Evolutionary conservation across 2,888 invertebrate genomes (phyloP), one percentile per base, ranked within the genome.

Genomic region (Mythimna ferrago): DNA sequence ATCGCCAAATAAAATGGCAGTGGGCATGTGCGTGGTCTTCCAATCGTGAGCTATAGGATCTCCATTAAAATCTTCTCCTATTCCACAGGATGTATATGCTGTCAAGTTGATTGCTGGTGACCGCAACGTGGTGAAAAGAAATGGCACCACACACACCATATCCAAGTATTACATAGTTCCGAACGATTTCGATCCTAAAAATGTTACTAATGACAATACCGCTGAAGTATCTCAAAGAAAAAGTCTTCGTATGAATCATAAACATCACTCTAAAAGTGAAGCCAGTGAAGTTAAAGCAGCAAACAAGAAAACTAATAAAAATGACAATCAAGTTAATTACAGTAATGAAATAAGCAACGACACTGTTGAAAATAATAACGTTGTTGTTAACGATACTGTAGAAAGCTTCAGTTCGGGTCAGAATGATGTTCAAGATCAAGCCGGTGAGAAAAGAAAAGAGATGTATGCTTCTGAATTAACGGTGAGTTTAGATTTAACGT

Each of bases 161-260:
- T 75, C 81, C 6, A 78, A 68, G 54, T 81, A 78, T 60, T 81
- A 82, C 26, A 57, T 78, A 26, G 81, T 81, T 6, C 81, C 81
- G 21, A 67, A 78, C 11, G 66, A 78, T 63, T 78, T 60, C 9
- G 14, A 68, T 7, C 2, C 10, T 14, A 58, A 61, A 16, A 56
- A 57, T 32, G 26, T 6, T 6, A 62, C 7, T n/a, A 57, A 63
- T 41, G 38, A 14, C 7, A 57, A 63, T 35, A 21, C 11, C 5
- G 53, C 35, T 26, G 38, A 10, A 11, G 9, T 5, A 53, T 10
- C 54, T 19, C 7, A n/a, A n/a, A 19, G n/a, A 61, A 0, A 14
- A 35, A 4, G 4, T n/a, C 21, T n/a, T 21, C 35, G 6, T 53
- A 35, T 16, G 21, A 48, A 26, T 44, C 19, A 26, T 19, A 58